Base-by-base conservation (phyloP, 2,797 vertebrate species). In the Cyprinella venusta region DNA sequence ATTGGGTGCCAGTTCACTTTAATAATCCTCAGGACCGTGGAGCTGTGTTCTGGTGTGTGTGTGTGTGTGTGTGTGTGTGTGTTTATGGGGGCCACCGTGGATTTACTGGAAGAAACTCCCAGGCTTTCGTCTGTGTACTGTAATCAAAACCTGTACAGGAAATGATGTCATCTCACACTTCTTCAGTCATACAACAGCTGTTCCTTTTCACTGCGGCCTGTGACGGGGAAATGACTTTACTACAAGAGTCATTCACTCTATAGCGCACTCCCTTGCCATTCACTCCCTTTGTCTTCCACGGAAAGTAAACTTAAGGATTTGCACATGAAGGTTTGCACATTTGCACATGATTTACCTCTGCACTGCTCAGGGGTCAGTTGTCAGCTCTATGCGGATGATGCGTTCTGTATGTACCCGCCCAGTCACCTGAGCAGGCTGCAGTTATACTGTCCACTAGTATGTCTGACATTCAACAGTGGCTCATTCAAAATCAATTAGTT, bases 101-200 rank as follows among this genome's bases (percentile, higher is more conserved):
- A 24, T 26, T 26, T 19, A 42, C 56, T 19, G 24, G 3, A 26
- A 42, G n/a, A 71, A 50, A 50, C 24, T 30, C 42, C 19, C 1
- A 4, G 61, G 33, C 65, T 26, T 56, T 6, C 16, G 26, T 50
- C 12, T 0, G 5, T 42, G 2, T 42, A 42, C 54, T 45, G 1
- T 26, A 30, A 10, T n/a, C 4, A 56, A 56, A 56, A n/a, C 54
- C 54, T 56, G 21, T 10, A 33, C 40, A 65, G 42, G 24, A 65
- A 21, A 48, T 40, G 8, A 33, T 54, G 42, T 71, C 15, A 6
- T 71, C 26, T 6, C 48, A 16, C 12, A 67, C 48, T 79, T 24
- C 48, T 79, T 68, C 33, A 68, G 54, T 79, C 30, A 54, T 8
- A 38, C 30, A 79, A n/a, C 63, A 68, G 61, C 63, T 56, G 64